Evolutionary conservation across 2,113 vertebrate species (phyloP), one percentile per base, ranked within the genome.

Genomic region (Coregonus clupeaformis): DNA sequence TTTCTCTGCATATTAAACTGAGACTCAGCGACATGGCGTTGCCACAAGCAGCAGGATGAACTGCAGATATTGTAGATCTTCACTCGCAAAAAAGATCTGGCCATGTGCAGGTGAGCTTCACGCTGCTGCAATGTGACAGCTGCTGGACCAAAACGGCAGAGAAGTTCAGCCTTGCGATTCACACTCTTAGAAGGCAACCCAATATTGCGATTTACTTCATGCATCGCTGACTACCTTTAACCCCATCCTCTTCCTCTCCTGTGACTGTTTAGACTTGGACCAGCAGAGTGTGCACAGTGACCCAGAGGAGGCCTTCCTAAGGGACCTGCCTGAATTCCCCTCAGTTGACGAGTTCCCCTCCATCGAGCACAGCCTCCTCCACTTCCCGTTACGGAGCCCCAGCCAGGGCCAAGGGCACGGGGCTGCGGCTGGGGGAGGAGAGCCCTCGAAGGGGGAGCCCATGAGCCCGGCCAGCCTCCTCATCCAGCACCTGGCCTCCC

Each of bases 241-340:
- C 36, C 36, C 36, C 36, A 42, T 12, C 36, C 69, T 68, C 7
- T 65, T 2, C 13, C 24, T 29, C 63, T 65, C 63, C 11, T 22
- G 22, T 27, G 36, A 42, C 36, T 68, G 16, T 74, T 68, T 91
- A 99, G 98, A 99, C 90, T 86, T 97, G 91, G 98, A 99, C 86
- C 96, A 95, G 88, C 97, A 96, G 85, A 97, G 95, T 84, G 78
- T 96, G 32, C 95, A 95, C 89, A 96, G 96, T 13, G 96, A 98
- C 77, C 96, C 97, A 0, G 98, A 98, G 68, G 98, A 98, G 77
- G 74, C 95, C 0, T 94, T 95, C 87, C 91, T 93, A 82, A 93
- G 94, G 57, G 96, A 98, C 76, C 91, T 96, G 65, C 92, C 95
- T 0, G 96, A 96, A 74, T 95, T 96, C 87, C 93, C 95, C 36